Evolutionary conservation across 2,113 vertebrate genomes (phyloP).

Genomic region (Callocephalon fimbriatum): DNA sequence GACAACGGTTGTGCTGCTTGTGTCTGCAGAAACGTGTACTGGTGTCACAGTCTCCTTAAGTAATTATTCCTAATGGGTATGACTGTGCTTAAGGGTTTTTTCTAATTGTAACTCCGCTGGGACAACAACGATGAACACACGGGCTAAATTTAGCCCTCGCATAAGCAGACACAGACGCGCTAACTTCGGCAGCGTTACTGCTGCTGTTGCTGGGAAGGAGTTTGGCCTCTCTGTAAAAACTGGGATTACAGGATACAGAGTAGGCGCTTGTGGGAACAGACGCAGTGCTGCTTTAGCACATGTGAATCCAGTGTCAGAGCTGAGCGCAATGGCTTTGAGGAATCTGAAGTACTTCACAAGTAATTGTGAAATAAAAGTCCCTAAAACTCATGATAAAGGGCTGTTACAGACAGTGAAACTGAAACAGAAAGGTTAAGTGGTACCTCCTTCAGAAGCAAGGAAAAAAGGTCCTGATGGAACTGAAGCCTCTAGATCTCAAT

Average conservation of each 20-base stretch:
- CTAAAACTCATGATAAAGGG: not conserved
- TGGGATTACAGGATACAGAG: not conserved
- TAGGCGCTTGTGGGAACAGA: fast-evolving
- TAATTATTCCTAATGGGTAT: not conserved
- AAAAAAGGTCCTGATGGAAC: not conserved
- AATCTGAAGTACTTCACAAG: not conserved
- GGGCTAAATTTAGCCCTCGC: slow-evolving; percentile 17
- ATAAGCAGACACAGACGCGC: not conserved
- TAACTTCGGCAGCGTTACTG: not conserved
- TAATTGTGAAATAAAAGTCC: not conserved
- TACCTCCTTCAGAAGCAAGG: not conserved
- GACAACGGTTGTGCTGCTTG: fast-evolving
- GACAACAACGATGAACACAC: not conserved
- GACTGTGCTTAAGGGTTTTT: not conserved
- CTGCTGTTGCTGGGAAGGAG: not conserved
- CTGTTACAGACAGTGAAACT: not conserved
- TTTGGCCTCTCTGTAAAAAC: not conserved
- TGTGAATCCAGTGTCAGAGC: not conserved
- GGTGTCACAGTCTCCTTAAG: not conserved
- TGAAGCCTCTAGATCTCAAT: not conserved
- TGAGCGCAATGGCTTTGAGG: fast-evolving
- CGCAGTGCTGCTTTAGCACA: fast-evolving
- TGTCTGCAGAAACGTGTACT: fast-evolving
- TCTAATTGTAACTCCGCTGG: not conserved
- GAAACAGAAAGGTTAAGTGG: not conserved